phyloP scores from a whole-genome alignment of 1,140 invertebrate species.

The Pentalonia nigronervosa region DNA sequence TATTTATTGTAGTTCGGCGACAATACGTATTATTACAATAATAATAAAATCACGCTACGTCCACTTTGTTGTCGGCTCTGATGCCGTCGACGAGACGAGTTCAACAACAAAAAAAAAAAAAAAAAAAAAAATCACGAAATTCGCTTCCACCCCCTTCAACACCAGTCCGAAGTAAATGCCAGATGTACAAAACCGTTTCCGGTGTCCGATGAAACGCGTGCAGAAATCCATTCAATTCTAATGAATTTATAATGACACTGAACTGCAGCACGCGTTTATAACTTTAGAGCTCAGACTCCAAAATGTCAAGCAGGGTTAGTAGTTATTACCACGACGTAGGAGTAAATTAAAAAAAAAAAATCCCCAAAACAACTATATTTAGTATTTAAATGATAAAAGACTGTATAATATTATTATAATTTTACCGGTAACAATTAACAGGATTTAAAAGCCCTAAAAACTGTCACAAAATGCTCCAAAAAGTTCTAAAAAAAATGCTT shows the following conservation, averaged over 20 bases:
- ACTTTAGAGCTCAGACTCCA: background rate
- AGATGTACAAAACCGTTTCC: background rate
- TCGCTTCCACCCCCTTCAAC: background rate
- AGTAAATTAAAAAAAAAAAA: too few species aligned
- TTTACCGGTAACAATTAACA: too few species aligned
- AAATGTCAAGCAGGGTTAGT: background rate
- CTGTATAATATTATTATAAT: too few species aligned
- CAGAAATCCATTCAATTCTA: conserved; percentile 11
- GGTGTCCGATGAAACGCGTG: background rate
- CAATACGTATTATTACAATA: background rate
- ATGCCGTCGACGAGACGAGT: background rate
- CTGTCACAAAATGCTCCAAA: too few species aligned
- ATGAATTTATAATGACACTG: background rate
- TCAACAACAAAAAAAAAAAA: background rate
- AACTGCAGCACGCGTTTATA: background rate
- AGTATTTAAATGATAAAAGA: too few species aligned
- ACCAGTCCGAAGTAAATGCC: background rate
- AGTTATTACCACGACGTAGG: background rate
- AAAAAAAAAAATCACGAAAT: background rate
- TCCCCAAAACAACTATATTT: too few species aligned
- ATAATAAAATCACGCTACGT: conserved; percentile 12
- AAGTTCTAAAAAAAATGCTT: too few species aligned
- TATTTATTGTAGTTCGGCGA: background rate
- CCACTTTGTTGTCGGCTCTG: background rate
- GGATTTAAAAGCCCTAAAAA: too few species aligned